These are phyloP conservation scores for Microvelia longipes DNA, from an alignment of 1,140 invertebrate genomes.

Conservation along the genomic window DNA sequence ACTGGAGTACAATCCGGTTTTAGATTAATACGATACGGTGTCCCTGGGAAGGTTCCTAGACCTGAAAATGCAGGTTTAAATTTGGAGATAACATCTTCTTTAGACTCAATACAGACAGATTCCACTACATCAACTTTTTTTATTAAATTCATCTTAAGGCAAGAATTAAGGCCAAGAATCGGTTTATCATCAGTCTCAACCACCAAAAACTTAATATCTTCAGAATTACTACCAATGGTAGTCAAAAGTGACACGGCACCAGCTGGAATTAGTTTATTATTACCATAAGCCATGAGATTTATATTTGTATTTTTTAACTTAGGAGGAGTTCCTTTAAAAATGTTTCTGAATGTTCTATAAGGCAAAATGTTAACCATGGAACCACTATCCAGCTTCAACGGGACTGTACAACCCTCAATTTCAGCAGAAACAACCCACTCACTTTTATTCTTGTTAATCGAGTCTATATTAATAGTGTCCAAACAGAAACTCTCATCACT, in stretches of 20 bases:
- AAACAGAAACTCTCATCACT: too few species aligned
- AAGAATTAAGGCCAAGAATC: constrained; percentile 6
- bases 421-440: too few species aligned
- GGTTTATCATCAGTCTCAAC: constrained; percentile 8
- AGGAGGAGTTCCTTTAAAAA: too few species aligned
- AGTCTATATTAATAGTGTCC: too few species aligned
- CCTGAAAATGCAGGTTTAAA: background rate
- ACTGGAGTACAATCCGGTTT: background rate
- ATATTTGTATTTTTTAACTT: too few species aligned
- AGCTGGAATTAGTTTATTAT: background rate
- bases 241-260: background rate
- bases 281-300: too few species aligned
- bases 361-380: too few species aligned
- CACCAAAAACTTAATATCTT: constrained; percentile 4
- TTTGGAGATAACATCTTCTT: background rate
- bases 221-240: background rate
- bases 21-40: constrained; percentile 6
- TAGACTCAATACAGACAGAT: background rate
- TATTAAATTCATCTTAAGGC: constrained; percentile 3
- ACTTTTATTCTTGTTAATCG: too few species aligned
- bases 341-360: too few species aligned
- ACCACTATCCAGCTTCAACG: too few species aligned
- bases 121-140: constrained; percentile 1
- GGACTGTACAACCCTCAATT: too few species aligned
- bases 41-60: constrained; percentile 3